Percentiles rank a stretch among this genome's conserved stretches.
These are phyloP conservation scores for Parauchenoglanis punctatus DNA, from an alignment of 2,797 vertebrate genomes.

Conservation along the genomic window DNA sequence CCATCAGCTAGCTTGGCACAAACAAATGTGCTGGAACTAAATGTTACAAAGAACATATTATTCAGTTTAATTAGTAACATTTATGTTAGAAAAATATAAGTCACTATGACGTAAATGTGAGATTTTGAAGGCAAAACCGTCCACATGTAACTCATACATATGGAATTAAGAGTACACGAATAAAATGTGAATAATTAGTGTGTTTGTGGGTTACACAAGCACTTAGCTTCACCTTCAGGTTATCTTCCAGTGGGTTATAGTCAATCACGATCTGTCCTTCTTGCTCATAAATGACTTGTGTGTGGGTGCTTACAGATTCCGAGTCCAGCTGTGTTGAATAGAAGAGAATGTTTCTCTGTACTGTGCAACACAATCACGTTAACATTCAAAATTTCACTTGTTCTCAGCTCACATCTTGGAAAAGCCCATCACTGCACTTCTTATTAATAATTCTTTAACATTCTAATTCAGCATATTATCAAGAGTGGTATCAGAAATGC, in stretches of 20 bases:
- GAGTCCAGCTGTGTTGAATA: constrained; percentile 72
- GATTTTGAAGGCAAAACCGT: background rate
- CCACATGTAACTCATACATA: background rate
- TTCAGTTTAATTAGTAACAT: background rate
- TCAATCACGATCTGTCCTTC: constrained; percentile 84
- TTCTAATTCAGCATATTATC: background rate
- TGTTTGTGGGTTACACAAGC: background rate
- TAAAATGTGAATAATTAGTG: background rate
- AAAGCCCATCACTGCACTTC: background rate
- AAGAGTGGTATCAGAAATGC: background rate
- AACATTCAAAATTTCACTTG: background rate
- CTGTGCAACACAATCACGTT: background rate
- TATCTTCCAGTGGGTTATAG: constrained; percentile 75
- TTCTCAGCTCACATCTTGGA: background rate
- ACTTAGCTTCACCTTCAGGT: constrained; percentile 75
- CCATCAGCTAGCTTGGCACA: background rate
- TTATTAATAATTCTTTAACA: background rate
- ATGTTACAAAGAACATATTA: background rate
- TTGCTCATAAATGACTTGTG: constrained; percentile 78
- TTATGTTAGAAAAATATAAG: too few species aligned
- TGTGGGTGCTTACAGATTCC: constrained; percentile 73
- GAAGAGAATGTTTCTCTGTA: background rate
- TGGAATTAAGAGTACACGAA: background rate
- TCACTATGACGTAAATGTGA: background rate
- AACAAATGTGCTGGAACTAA: background rate